Base-by-base conservation (phyloP, 1,140 invertebrate genomes). In the Protaetia brevitarsis region DNA sequence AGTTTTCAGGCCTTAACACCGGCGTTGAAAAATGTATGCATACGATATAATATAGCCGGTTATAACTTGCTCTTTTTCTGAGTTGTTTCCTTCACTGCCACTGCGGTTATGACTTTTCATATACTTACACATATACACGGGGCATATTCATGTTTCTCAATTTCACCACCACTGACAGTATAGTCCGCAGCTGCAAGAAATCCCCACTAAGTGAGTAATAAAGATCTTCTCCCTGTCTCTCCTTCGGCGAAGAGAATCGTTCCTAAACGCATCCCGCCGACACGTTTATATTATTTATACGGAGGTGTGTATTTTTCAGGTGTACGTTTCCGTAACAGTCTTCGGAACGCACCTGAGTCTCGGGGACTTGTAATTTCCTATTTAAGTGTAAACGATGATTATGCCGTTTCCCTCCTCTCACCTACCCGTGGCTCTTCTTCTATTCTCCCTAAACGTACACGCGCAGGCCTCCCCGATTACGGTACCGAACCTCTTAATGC, bases 71-170 rank as follows among this genome's bases (percentile, higher is more conserved):
- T 16, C 11, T 51, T 21, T 65, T 64, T n/a, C 31, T 65, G 29
- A 65, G 64, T 51, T 51, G 64, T 65, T 65, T 65, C 64, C 45
- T 56, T 30, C 56, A 65, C 64, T 65, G 64, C 45, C 51, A 65
- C 27, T 56, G 34, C 51, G 51, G 58, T 65, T 65, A 65, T 65
- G 64, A 65, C 64, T 65, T 65, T 65, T 65, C 64, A 65, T 65
- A 65, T 34, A 65, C 64, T 21, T 59, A 51, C 13, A 4, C 13
- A 45, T 65, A 58, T 65, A 31, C 51, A 23, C 56, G 26, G 31
- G 27, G 30, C 51, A 56, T 56, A 59, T 51, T 51, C 41, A 65
- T 65, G 51, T 65, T 65, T 65, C 56, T 65, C 64, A 58, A 65
- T 65, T 65, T 65, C 64, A 51, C 2, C 19, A 19, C 19, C 19